Evolutionary conservation across 2,113 vertebrate genomes (phyloP), one percentile per base, ranked within the genome.

Genomic region (Prietella phreatophila): DNA sequence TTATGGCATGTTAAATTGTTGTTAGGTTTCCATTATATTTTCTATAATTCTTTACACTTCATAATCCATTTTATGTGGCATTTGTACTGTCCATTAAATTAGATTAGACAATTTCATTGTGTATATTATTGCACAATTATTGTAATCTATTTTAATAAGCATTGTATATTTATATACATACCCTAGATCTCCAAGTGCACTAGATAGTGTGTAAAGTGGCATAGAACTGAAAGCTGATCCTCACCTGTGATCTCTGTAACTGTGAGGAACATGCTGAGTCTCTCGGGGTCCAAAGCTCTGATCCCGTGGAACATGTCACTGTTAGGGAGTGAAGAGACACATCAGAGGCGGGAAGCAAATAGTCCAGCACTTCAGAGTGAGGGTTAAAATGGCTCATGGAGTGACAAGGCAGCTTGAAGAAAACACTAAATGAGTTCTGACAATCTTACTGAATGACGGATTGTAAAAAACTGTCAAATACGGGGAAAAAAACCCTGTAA

Each of bases 181-280:
- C 42, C 5, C 42, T 47, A 47, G 42, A 47, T 73, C 2, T 2
- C 11, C 19, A 33, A 36, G 4, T 15, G 25, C 25, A 53, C 47
- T 50, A 39, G 0, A 71, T 17, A n/a, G 25, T 75, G 25, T 71
- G 67, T 19, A 19, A 15, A 42, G 71, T 47, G 78, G 15, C 19
- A 17, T 33, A 19, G 6, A 17, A 80, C 58, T 56, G 55, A 53
- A 36, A 20, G 10, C 22, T 36, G 22, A 1, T 25, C 2, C 89
- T 96, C 95, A 99, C 98, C 98, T 96, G 98, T 99, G 94, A 99
- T 98, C 93, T 99, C 98, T 92, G 96, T 95, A 83, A 99, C 98
- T 7, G 98, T 99, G 85, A 96, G 96, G 91, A 99, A 99, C 56
- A 96, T 96, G 47, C 96, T 97, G 85, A 99, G 94, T 85, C 97